Evolutionary conservation across 2,888 invertebrate genomes (phyloP).

Genomic region (Athalia cordata): DNA sequence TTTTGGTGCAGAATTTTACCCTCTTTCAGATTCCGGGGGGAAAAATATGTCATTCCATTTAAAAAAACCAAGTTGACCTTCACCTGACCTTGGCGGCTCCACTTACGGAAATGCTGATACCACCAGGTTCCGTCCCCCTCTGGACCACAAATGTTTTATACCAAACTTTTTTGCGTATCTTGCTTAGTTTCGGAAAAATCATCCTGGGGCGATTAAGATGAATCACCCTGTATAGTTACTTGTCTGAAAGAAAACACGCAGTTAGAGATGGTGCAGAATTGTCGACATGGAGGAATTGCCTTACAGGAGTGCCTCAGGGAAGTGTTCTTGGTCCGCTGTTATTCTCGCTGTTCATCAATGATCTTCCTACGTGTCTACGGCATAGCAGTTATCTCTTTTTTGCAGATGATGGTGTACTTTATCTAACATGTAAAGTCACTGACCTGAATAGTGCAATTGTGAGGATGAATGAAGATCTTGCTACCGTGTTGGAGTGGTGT

Average conservation of each 20-base stretch:
- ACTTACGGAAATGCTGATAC: too few relatives aligned
- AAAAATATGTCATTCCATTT: too few relatives aligned
- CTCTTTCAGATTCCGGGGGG: too few relatives aligned
- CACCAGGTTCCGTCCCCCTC: constrained; percentile 12
- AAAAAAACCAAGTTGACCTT: too few relatives aligned
- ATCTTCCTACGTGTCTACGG: not conserved
- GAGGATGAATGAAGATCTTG: not conserved
- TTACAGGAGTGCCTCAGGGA: not conserved
- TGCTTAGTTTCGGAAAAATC: constrained; percentile 21
- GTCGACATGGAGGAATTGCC: too few relatives aligned
- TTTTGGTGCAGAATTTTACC: too few relatives aligned
- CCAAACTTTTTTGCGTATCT: not conserved
- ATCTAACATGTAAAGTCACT: constrained; percentile 3
- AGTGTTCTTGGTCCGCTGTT: constrained; percentile 2
- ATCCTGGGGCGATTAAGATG: constrained; percentile 3
- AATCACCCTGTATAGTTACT: constrained; percentile 24
- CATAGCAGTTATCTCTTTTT: constrained; percentile 25
- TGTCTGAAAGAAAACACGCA: constrained; percentile 19
- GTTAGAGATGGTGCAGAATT: not conserved
- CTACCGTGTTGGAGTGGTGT: not conserved
- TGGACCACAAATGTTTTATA: constrained; percentile 8
- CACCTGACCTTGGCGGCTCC: not conserved
- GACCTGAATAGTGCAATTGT: not conserved
- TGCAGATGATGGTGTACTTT: constrained; percentile 45
- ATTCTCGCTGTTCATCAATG: constrained; percentile 42